Evolutionary conservation across 2,113 vertebrate species (phyloP), one percentile per base, ranked within the genome.

Genomic region (Parus major): DNA sequence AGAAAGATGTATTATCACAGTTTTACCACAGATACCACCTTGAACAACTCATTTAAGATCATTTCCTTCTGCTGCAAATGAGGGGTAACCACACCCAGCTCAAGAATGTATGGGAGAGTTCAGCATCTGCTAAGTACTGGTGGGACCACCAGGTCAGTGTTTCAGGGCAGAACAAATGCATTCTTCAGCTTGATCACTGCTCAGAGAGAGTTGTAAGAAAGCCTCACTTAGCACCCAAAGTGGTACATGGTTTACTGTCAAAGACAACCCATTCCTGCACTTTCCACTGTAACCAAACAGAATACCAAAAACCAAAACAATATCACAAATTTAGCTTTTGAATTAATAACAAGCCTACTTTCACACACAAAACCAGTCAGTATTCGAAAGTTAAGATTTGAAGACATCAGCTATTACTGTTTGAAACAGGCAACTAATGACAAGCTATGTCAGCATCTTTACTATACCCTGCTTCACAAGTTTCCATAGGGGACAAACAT

Each of bases 51-150:
- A 61, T 15, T 53, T 23, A 36, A 61, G 55, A 59, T 83, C 7
- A 88, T 42, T 23, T 50, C 49, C 25, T 86, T 46, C 46, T 46
- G 60, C 39, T 72, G 39, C 46, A 92, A 68, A 57, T 25, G 42
- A 60, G 12, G 17, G 9, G 15, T 73, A 56, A 89, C 33, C 69
- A 73, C 77, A 55, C 21, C 18, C 44, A 82, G 60, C 18, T 71
- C 52, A 42, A 0, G 0, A 76, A 66, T 8, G 9, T 7, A 12
- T 1, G 8, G 15, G 21, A 66, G 49, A 56, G 41, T 4, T n/a
- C 29, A 18, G 36, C 52, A 71, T 9, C 50, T 41, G 11, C 25
- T 18, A 13, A 78, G 29, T 9, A 4, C 65, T 22, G 24, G 31
- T 7, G 50, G 50, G 39, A 70, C 23, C 49, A 57, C 5, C n/a